These are phyloP conservation scores for Drosophila subsilvestris DNA, from an alignment of 2,888 invertebrate species.

Conservation along the genomic window DNA sequence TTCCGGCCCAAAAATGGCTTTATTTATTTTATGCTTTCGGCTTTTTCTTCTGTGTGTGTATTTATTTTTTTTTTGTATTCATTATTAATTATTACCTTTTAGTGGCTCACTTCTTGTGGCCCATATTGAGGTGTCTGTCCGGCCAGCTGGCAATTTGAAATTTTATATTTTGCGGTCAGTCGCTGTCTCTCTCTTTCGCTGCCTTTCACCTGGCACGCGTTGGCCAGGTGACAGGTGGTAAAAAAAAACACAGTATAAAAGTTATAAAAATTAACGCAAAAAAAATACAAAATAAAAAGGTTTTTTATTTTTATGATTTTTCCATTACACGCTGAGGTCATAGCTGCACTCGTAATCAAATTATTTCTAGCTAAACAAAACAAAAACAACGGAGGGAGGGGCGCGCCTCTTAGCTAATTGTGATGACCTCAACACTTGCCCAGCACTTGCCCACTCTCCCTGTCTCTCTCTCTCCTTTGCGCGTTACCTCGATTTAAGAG, in stretches of 20 bases:
- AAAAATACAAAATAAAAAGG: constrained; percentile 21
- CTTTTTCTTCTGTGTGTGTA: background rate
- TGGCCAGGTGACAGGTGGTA: constrained; percentile 30
- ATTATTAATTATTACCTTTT: constrained; percentile 43
- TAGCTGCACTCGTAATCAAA: constrained; percentile 62
- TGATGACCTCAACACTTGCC: constrained; percentile 41
- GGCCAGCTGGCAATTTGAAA: constrained; percentile 71
- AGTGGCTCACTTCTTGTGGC: constrained; percentile 19
- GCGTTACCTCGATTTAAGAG: background rate
- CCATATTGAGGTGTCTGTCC: constrained; percentile 34
- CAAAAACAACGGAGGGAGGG: background rate
- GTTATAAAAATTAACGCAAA: constrained; percentile 23
- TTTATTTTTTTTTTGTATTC: background rate
- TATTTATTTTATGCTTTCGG: constrained; percentile 28
- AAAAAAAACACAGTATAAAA: constrained; percentile 24
- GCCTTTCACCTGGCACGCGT: constrained; percentile 47
- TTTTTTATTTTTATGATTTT: constrained; percentile 23
- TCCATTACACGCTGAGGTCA: constrained; percentile 64
- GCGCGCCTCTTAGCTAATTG: constrained; percentile 32
- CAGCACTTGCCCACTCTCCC: background rate
- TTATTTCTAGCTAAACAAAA: constrained; percentile 56
- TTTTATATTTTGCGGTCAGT: constrained; percentile 60
- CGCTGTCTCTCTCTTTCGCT: constrained; percentile 3
- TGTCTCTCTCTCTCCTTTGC: too few relatives aligned
- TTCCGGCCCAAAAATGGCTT: constrained; percentile 43